phyloP scores from a whole-genome alignment of 1,140 invertebrate genomes.

The Wiebesia pumilae region DNA sequence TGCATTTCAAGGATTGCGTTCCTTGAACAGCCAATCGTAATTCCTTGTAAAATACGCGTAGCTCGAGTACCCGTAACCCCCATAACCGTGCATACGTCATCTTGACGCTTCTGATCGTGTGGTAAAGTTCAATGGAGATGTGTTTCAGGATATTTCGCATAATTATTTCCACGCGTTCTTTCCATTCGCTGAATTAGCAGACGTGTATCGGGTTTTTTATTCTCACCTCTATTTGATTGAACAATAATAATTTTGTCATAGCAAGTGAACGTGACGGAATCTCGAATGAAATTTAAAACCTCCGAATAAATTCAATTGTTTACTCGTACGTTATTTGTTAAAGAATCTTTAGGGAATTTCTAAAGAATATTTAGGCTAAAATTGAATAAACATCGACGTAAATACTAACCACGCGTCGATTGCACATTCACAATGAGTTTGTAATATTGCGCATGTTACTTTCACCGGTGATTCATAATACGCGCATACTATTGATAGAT shows the following conservation, averaged over 20 bases:
- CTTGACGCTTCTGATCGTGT: neutral
- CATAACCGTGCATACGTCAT: neutral
- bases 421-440: too few species aligned
- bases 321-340: neutral
- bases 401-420: too few species aligned
- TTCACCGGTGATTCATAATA: too few species aligned
- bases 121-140: neutral
- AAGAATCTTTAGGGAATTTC: too few species aligned
- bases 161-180: conserved; percentile 1
- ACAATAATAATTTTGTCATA: neutral
- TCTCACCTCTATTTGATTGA: neutral
- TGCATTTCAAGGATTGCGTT: neutral
- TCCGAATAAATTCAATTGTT: neutral
- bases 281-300: neutral
- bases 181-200: neutral
- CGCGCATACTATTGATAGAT: too few species aligned
- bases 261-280: neutral
- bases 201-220: neutral
- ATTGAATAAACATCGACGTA: too few species aligned
- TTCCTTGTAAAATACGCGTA: neutral
- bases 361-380: too few species aligned
- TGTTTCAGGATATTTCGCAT: neutral
- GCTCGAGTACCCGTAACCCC: neutral
- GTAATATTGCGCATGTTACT: too few species aligned
- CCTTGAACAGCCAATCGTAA: neutral